Base-by-base conservation (phyloP, 2,888 invertebrate genomes). In the Nemotelus nigrinus region DNA sequence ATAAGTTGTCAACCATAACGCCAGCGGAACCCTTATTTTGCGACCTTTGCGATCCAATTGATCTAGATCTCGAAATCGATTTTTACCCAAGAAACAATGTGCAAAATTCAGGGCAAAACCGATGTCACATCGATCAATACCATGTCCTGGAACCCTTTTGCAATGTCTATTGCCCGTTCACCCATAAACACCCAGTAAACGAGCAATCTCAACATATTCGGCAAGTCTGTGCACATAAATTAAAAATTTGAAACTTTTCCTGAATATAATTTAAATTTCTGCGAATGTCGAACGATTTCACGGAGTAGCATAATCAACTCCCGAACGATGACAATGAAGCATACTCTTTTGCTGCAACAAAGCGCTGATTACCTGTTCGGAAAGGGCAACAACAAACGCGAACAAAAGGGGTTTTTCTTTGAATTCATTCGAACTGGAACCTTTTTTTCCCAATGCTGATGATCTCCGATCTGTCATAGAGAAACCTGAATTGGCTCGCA, bases 361-460 rank as follows among this genome's bases (percentile, higher is more conserved):
- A 77, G 63, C 63, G 63, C 60, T 75, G 78, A 78, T 79, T 79
- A 79, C 79, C 79, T 79, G 79, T 79, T 79, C 77, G 77, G 44
- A 25, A 74, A 78, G 67, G 78, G 72, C 76, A 78, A 79, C 76
- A 79, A 78, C 71, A 72, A 70, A 63, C 55, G 60, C 41, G 25
- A 76, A 78, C 72, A 76, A 78, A 53, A 75, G 60, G 60, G 50
- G 65, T 76, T 53, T 6, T 53, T 53, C 7, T 53, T 53, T 10
- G 53, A 53, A 63, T 63, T 43, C 39, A 63, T 68, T 60, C 60
- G 53, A 43, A 77, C 74, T 77, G 25, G 25, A 74, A 50, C 72
- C 48, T 71, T 76, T 64, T n/a, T 25, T 25, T 25, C 25, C 25
- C 25, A 25, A 25, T 25, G 25, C 25, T 25, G 41, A 63, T 63